These are phyloP conservation scores for Syngnathoides biaculeatus DNA, from an alignment of 2,113 vertebrate species.

Conservation along the genomic window DNA sequence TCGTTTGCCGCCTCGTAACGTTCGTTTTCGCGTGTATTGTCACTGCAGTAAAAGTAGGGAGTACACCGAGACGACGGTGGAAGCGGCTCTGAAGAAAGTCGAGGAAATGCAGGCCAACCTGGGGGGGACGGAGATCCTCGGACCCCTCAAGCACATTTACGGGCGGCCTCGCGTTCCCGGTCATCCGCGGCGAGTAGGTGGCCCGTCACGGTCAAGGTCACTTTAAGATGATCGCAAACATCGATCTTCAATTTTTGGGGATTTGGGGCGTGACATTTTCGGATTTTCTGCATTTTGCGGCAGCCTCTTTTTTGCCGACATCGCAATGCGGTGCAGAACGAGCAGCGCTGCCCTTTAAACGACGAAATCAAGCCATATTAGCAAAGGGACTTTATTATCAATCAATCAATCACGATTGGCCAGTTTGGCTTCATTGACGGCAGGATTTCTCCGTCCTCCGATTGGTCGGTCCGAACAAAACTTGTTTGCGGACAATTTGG, in stretches of 20 bases:
- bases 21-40: constrained; percentile 2
- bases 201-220: not conserved
- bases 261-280: too few species aligned
- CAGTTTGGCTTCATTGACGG: not conserved
- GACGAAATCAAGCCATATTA: not conserved
- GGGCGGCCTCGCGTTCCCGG: constrained; percentile 55
- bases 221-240: too few species aligned
- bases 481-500: too few species aligned
- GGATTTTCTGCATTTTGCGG: too few species aligned
- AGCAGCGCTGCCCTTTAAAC: not conserved
- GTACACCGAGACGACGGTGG: constrained; percentile 76
- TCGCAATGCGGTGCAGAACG: not conserved
- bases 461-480: not conserved
- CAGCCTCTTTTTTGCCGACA: not conserved
- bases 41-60: constrained; percentile 74
- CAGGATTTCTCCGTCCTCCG: not conserved
- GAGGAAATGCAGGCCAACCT: constrained; percentile 63
- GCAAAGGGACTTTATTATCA: not conserved
- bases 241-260: too few species aligned
- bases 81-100: constrained; percentile 68
- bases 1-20: not conserved
- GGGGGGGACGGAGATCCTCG: constrained; percentile 79
- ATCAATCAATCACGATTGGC: not conserved
- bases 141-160: constrained; percentile 74
- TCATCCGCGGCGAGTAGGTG: constrained; percentile 76